Conservation (phyloP, 2,113 vertebrate genomes). For the Pterocles gutturalis region DNA sequence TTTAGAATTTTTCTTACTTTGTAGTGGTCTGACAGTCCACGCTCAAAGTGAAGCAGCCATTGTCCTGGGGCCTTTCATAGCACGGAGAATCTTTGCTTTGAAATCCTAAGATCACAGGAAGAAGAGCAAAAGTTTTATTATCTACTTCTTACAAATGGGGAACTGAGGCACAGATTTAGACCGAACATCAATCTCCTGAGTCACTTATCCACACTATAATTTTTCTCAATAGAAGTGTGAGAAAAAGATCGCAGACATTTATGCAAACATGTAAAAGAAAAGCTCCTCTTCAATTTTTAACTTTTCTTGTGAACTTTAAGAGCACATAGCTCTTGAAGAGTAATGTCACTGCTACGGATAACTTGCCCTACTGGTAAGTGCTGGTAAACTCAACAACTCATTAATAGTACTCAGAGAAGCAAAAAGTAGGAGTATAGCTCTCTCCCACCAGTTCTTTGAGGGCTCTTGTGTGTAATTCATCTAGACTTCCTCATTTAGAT, state of each 20-base stretch:
- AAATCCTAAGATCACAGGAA: background rate
- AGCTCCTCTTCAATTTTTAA: background rate
- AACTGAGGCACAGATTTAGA: background rate
- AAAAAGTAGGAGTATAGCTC: background rate
- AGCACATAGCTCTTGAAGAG: background rate
- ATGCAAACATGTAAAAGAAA: background rate
- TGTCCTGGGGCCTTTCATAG: background rate
- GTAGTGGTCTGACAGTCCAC: background rate
- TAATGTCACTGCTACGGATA: background rate
- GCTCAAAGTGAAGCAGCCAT: background rate
- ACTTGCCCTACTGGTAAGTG: background rate
- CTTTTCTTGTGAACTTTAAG: background rate
- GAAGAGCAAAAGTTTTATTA: background rate
- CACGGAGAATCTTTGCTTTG: background rate
- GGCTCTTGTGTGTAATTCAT: background rate
- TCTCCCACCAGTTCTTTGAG: background rate
- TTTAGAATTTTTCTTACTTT: background rate
- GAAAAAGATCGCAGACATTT: background rate
- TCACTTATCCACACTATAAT: background rate
- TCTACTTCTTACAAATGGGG: background rate
- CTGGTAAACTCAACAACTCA: background rate
- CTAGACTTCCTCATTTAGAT: slow-evolving; percentile 14
- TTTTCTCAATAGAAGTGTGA: background rate
- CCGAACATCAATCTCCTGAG: background rate
- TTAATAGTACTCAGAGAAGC: background rate